Evolutionary conservation across 64 coral and sea anemone genomes (phyloP).

Genomic region (Montipora cactus): DNA sequence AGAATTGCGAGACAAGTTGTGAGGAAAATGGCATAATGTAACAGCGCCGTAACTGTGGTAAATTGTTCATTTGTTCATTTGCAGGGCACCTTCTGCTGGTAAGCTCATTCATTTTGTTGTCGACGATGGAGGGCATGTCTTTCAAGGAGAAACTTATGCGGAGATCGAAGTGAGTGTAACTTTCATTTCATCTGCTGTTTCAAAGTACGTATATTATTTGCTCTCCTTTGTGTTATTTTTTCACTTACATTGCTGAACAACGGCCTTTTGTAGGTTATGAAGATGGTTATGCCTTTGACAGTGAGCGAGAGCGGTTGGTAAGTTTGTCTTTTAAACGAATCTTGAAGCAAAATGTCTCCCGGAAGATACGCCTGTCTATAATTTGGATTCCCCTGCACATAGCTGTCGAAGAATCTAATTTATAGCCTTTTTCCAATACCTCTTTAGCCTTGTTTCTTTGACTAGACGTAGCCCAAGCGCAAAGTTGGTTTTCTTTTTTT

Average conservation of each 20-base stretch:
- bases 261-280: conserved; percentile 85
- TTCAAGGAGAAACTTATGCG: conserved; percentile 94
- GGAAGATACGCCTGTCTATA: no score
- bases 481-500: no score
- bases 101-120: conserved; percentile 87
- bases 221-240: neutral
- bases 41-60: neutral
- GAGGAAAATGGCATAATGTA: no score
- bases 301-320: conserved; percentile 96
- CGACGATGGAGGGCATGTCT: conserved; percentile 98
- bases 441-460: no score
- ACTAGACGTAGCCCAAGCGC: no score
- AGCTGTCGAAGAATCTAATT: no score
- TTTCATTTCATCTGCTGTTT: neutral
- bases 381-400: no score
- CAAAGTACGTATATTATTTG: no score
- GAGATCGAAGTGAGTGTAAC: conserved; percentile 83
- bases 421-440: no score
- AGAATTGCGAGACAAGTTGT: no score
- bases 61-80: conserved; percentile 8
- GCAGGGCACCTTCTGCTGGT: conserved; percentile 90
- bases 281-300: conserved; percentile 98
- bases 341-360: neutral
- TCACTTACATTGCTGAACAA: neutral
- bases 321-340: neutral